Base-by-base conservation (phyloP, 1,140 invertebrate species). In the Drosophila fuyamai region DNA sequence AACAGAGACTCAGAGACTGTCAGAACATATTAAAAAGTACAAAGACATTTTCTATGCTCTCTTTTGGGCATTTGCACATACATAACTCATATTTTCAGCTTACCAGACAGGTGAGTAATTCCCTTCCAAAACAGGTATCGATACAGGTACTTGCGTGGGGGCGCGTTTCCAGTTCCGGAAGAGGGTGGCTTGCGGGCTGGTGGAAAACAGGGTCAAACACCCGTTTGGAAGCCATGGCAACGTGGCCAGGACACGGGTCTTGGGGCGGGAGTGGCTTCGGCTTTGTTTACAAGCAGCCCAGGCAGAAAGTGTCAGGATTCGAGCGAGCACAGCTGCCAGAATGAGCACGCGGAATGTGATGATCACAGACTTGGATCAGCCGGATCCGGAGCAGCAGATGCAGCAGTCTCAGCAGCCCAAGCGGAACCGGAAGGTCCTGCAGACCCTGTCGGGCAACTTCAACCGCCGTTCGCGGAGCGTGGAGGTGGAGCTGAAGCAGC, bases 361-460 rank as follows among this genome's bases (percentile, higher is more conserved):
- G 54, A 84, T 92, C 27, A 92, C 91, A 23, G 91, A 92, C 67
- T 51, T 92, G 53, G 91, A 92, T 54, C 65, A 75, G 23, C 41
- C 83, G 8, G 84, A 91, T 27, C 44, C 62, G 1, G 71, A 80
- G 27, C 50, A 62, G 48, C 23, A 60, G 5, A 32, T 1, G 40
- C 47, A 41, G 29, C 46, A 46, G 7, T 32, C 47, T 10, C 58
- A 48, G 6, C 67, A 76, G 8, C 71, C 65, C 1, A 90, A 72
- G 14, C 48, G 63, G 12, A 82, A 88, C 36, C 68, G 84, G 0
- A 92, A 92, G 55, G 71, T 70, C n/a, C 53, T 92, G 10, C 86
- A 90, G 6, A 92, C 90, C 0, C n/a, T 92, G n/a, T 82, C 81
- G 0, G 90, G 90, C 1, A 92, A 92, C 46, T 92, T 91, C 10